Conservation (phyloP, 2,113 vertebrate species). For the Anhinga anhinga region DNA sequence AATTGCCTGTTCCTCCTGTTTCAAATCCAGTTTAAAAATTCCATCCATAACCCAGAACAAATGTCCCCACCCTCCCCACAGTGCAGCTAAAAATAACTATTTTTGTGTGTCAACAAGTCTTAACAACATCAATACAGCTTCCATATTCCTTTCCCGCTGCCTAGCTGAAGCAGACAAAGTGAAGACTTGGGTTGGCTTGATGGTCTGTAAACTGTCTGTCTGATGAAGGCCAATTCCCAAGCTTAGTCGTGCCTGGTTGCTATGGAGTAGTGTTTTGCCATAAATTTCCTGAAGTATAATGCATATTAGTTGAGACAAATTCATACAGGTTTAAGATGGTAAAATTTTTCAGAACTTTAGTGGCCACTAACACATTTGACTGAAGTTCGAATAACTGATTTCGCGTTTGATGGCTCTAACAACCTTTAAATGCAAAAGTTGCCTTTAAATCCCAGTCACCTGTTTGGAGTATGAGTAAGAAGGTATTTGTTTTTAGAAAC, state of each 20-base stretch:
- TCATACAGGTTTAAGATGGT: background rate
- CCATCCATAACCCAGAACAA: background rate
- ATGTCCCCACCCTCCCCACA: background rate
- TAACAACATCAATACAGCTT: background rate
- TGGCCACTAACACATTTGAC: background rate
- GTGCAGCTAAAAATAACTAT: background rate
- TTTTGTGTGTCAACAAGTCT: background rate
- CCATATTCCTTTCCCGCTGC: background rate
- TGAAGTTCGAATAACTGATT: background rate
- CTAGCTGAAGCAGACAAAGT: background rate
- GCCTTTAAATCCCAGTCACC: background rate
- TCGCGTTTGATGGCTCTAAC: background rate
- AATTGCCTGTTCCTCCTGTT: background rate
- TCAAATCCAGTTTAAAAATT: background rate
- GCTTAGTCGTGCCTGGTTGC: background rate
- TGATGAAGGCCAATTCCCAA: background rate
- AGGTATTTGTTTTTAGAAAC: background rate
- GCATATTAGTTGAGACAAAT: background rate
- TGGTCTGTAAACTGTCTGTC: background rate
- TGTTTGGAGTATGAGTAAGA: background rate
- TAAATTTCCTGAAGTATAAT: background rate
- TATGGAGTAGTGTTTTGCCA: background rate
- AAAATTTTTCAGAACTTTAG: background rate
- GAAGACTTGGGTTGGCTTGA: background rate
- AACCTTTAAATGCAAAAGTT: background rate